Evolutionary conservation across 2,888 invertebrate genomes (phyloP).

Genomic region (Hyposoter dolosus): DNA sequence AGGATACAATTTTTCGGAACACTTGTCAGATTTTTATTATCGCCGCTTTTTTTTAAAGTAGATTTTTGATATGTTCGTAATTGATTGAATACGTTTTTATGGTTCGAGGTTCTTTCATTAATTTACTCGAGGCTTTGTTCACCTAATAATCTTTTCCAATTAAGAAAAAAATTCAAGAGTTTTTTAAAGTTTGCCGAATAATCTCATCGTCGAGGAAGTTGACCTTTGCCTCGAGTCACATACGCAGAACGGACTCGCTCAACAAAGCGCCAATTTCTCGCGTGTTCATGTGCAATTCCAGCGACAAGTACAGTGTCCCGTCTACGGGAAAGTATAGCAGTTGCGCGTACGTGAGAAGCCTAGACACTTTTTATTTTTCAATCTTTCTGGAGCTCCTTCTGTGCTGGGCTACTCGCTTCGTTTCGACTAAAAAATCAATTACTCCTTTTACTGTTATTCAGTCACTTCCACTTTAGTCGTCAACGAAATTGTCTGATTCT

Average conservation of each 20-base stretch:
- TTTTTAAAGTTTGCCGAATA: constrained; percentile 49
- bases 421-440: constrained; percentile 59
- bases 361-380: constrained; percentile 47
- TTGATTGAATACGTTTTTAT: not conserved
- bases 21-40: constrained; percentile 3
- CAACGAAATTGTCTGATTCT: not conserved
- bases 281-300: constrained; percentile 61
- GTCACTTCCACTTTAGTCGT: constrained; percentile 3
- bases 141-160: constrained; percentile 4
- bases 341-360: constrained; percentile 48
- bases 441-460: constrained; percentile 25
- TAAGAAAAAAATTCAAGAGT: constrained; percentile 13
- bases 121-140: not conserved
- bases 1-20: constrained; percentile 42
- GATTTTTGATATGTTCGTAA: constrained; percentile 20
- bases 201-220: constrained; percentile 59
- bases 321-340: constrained; percentile 9
- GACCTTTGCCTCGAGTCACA: constrained; percentile 54
- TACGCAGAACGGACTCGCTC: not conserved
- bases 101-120: not conserved
- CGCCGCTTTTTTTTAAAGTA: not conserved
- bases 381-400: constrained; percentile 46
- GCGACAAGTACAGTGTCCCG: constrained; percentile 46
- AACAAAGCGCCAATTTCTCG: constrained; percentile 28
- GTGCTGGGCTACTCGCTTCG: constrained; percentile 13